Conservation (phyloP, 2,113 vertebrate species). For the Calypte anna region DNA sequence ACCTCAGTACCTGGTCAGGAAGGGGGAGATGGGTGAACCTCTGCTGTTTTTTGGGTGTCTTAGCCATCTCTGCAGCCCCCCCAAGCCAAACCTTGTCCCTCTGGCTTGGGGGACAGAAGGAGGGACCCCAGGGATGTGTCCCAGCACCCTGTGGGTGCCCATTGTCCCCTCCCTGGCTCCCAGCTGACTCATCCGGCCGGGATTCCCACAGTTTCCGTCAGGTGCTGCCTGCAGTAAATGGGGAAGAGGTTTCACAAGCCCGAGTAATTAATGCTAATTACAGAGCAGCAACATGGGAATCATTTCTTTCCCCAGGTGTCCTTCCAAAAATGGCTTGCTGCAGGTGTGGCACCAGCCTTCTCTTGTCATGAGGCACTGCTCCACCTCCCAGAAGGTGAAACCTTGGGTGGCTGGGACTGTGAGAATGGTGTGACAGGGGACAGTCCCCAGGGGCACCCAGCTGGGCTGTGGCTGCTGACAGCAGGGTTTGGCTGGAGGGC, state of each 20-base stretch:
- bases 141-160: not conserved
- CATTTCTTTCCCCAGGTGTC: slow-evolving; percentile 63
- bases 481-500: not conserved
- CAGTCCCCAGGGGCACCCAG: not conserved
- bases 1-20: not conserved
- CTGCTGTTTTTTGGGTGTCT: not conserved
- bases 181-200: slow-evolving; percentile 1
- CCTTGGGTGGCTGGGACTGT: slow-evolving; percentile 41
- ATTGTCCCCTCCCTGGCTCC: not conserved
- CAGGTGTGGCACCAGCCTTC: slow-evolving; percentile 45
- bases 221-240: slow-evolving; percentile 29
- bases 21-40: not conserved
- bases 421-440: not conserved
- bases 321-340: slow-evolving; percentile 64
- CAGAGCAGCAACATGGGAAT: slow-evolving; percentile 65
- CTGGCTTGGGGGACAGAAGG: not conserved
- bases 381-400: slow-evolving; percentile 31
- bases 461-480: not conserved
- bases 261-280: slow-evolving; percentile 71
- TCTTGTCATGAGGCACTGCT: slow-evolving; percentile 40
- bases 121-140: not conserved
- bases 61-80: not conserved
- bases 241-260: slow-evolving; percentile 63
- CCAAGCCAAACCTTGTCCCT: fast-evolving
- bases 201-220: slow-evolving; percentile 67